These are phyloP conservation scores for Drosophila paulistorum DNA, from an alignment of 1,140 invertebrate genomes.

Conservation along the genomic window DNA sequence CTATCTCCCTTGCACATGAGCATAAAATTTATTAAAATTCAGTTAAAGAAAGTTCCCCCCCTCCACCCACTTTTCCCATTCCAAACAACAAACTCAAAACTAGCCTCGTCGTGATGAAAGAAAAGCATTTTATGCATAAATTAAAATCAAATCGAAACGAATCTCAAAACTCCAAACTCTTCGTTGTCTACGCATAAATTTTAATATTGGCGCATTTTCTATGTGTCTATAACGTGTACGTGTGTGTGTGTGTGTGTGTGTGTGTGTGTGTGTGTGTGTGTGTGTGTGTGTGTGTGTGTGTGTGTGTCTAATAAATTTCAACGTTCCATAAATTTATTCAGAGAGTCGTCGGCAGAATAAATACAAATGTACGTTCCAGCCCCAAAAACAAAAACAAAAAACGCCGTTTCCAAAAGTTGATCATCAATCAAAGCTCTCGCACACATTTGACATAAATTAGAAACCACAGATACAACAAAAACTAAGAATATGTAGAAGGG, in stretches of 20 bases:
- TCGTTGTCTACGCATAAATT: slow-evolving; percentile 67
- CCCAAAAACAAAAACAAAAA: neutral
- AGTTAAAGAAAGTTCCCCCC: slow-evolving; percentile 76
- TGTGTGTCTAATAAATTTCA: slow-evolving; percentile 20
- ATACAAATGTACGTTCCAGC: slow-evolving; percentile 13
- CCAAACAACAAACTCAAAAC: slow-evolving; percentile 29
- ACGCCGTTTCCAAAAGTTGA: slow-evolving; percentile 30
- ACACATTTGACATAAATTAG: slow-evolving; percentile 78
- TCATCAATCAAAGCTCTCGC: slow-evolving; percentile 71
- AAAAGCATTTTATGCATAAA: slow-evolving; percentile 81
- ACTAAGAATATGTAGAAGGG: slow-evolving; percentile 24
- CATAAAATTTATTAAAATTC: slow-evolving; percentile 81
- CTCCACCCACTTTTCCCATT: no score
- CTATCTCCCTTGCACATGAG: slow-evolving; percentile 41
- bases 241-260: neutral
- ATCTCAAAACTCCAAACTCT: slow-evolving; percentile 39
- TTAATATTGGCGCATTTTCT: slow-evolving; percentile 78
- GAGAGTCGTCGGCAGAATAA: slow-evolving; percentile 37
- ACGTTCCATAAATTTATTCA: slow-evolving; percentile 73
- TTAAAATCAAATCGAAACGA: slow-evolving; percentile 81
- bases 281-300: neutral
- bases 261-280: neutral
- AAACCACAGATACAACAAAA: slow-evolving; percentile 42
- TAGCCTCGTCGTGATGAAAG: slow-evolving; percentile 73
- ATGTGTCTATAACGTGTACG: slow-evolving; percentile 43